phyloP scores from a whole-genome alignment of 2,113 vertebrate genomes.

The Gulo gulo region DNA sequence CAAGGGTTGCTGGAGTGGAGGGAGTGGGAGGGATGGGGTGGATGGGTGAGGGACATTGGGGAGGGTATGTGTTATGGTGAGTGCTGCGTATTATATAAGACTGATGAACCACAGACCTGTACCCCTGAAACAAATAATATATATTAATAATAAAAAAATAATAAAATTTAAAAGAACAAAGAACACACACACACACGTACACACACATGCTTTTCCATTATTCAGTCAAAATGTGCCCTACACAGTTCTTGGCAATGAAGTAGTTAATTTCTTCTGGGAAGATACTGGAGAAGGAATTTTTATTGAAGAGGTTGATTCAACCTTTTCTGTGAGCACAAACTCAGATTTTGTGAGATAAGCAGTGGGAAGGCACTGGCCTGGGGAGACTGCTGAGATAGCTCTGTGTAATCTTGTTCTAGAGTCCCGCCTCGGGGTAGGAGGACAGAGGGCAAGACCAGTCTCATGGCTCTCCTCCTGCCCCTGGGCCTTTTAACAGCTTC shows the following conservation, averaged over 20 bases:
- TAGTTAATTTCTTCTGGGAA: slow-evolving; percentile 49
- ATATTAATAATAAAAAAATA: too few species aligned
- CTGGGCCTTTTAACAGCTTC: neutral
- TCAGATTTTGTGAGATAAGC: slow-evolving; percentile 62
- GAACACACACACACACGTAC: neutral
- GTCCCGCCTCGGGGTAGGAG: neutral
- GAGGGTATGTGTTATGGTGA: too few species aligned
- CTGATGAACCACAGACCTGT: too few species aligned
- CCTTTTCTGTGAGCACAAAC: slow-evolving; percentile 50
- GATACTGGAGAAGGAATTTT: slow-evolving; percentile 45
- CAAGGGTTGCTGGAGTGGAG: too few species aligned
- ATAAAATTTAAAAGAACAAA: neutral
- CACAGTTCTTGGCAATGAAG: slow-evolving; percentile 11
- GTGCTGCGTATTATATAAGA: too few species aligned
- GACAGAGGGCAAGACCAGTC: neutral
- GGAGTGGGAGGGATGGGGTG: too few species aligned
- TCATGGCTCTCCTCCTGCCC: neutral
- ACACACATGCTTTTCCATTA: neutral
- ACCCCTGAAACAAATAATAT: too few species aligned
- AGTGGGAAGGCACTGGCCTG: slow-evolving; percentile 9
- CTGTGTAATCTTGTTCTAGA: slow-evolving; percentile 36
- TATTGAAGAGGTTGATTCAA: slow-evolving; percentile 35
- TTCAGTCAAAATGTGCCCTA: neutral
- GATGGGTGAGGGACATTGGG: too few species aligned
- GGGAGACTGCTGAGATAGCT: neutral